Evolutionary conservation across 2,113 vertebrate species (phyloP).

Genomic region (Saccopteryx leptura): DNA sequence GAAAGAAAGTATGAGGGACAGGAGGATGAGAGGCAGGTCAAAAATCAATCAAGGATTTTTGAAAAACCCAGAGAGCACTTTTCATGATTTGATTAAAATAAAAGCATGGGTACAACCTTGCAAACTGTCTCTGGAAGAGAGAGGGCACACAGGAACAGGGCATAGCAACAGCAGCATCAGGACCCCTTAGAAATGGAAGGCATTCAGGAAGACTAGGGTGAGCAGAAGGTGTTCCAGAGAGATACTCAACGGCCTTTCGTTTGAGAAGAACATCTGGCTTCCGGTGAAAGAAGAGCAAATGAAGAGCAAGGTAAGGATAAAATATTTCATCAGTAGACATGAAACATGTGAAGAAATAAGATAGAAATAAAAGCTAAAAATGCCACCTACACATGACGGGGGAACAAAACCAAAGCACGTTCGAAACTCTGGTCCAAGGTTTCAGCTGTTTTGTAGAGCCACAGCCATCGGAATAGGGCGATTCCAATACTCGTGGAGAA

Average conservation of each 20-base stretch:
- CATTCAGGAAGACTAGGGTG: conserved; percentile 53
- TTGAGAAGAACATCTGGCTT: not conserved
- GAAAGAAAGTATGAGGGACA: not conserved
- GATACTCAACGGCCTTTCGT: not conserved
- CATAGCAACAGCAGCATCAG: not conserved
- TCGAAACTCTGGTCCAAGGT: not conserved
- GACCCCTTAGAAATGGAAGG: not conserved
- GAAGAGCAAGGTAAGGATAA: not conserved
- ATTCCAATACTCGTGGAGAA: not conserved
- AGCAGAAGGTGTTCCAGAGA: not conserved
- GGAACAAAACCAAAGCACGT: not conserved
- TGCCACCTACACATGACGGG: not conserved
- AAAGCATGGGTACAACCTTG: not conserved
- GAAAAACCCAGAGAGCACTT: not conserved
- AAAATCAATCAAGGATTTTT: not conserved
- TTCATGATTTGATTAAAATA: not conserved
- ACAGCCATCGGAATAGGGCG: not conserved
- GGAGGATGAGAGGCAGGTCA: not conserved
- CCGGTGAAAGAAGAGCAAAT: not conserved
- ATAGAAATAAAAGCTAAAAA: conserved; percentile 2
- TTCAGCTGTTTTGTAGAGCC: not conserved
- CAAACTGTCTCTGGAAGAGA: not conserved
- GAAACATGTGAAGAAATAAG: not conserved
- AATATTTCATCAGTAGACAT: not conserved
- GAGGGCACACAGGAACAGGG: not conserved